These are phyloP conservation scores for Pseudachorutes palmiensis DNA, from an alignment of 1,140 invertebrate genomes.

Conservation along the genomic window DNA sequence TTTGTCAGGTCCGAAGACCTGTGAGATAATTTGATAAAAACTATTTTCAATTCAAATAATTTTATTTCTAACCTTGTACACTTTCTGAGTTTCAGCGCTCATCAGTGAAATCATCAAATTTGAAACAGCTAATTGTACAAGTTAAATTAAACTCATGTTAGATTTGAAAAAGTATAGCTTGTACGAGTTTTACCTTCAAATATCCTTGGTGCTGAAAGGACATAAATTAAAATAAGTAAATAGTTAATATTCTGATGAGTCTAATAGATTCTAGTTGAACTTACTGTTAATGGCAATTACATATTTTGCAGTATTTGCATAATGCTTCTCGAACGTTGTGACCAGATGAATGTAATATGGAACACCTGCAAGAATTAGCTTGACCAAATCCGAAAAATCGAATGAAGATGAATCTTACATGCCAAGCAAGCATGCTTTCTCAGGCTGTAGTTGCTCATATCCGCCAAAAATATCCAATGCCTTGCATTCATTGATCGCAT, in stretches of 20 bases:
- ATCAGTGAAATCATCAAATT: not conserved
- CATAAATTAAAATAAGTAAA: no score
- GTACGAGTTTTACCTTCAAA: conserved; percentile 8
- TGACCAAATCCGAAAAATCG: not conserved
- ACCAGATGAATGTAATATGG: conserved; percentile 6
- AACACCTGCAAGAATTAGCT: not conserved
- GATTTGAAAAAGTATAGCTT: no score
- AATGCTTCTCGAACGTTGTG: not conserved
- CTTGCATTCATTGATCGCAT: not conserved
- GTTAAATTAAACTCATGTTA: no score
- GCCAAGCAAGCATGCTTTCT: conserved; percentile 3
- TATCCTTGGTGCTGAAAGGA: conserved; percentile 8
- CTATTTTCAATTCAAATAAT: not conserved
- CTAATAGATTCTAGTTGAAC: no score
- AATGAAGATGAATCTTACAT: not conserved
- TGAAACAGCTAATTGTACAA: not conserved
- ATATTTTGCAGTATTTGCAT: not conserved
- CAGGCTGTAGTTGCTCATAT: conserved; percentile 1
- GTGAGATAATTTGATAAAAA: not conserved
- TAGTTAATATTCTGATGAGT: no score
- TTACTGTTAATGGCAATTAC: conserved; percentile 1
- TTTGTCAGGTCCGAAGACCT: not conserved
- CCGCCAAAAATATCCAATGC: not conserved
- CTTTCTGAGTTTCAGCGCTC: not conserved
- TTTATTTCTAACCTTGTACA: conserved; percentile 5